A percentile compares a stretch with the other conserved stretches of the same genome.
phyloP scores from a whole-genome alignment of 2,888 invertebrate species.

The Neoscelio sp. region DNA sequence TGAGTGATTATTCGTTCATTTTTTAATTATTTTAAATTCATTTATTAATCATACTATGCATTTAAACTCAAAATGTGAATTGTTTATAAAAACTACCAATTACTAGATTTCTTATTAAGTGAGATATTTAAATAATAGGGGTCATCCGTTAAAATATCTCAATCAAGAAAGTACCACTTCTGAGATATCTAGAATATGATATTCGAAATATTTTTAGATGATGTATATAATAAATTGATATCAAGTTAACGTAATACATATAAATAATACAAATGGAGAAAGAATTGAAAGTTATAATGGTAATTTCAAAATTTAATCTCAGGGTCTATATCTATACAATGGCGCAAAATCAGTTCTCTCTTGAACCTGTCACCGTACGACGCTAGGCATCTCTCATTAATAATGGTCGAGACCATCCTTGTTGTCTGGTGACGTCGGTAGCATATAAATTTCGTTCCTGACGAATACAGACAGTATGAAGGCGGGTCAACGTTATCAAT shows the following conservation, averaged over 20 bases:
- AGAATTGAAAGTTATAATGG: constrained; percentile 41
- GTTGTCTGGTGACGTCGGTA: constrained; percentile 67
- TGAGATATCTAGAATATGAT: too few relatives aligned
- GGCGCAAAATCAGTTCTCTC: constrained; percentile 62
- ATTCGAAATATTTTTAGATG: background rate
- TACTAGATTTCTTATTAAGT: too few relatives aligned
- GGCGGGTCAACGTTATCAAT: constrained; percentile 58
- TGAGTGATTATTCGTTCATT: too few relatives aligned
- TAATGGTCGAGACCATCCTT: constrained; percentile 70
- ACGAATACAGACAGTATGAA: constrained; percentile 70
- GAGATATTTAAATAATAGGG: too few relatives aligned
- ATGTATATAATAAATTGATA: background rate
- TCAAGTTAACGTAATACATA: background rate
- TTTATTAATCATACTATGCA: too few relatives aligned
- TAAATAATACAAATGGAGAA: constrained; percentile 10
- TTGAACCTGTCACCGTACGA: constrained; percentile 62
- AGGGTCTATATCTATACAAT: constrained; percentile 54
- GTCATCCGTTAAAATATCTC: too few relatives aligned
- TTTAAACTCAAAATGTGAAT: too few relatives aligned
- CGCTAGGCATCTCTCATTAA: constrained; percentile 70
- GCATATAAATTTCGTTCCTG: constrained; percentile 74
- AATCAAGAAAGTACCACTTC: too few relatives aligned
- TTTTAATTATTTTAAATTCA: too few relatives aligned
- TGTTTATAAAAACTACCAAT: too few relatives aligned
- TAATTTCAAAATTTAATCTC: constrained; percentile 49